phyloP scores from a whole-genome alignment of 2,113 vertebrate genomes.

The Dissostichus mawsoni region DNA sequence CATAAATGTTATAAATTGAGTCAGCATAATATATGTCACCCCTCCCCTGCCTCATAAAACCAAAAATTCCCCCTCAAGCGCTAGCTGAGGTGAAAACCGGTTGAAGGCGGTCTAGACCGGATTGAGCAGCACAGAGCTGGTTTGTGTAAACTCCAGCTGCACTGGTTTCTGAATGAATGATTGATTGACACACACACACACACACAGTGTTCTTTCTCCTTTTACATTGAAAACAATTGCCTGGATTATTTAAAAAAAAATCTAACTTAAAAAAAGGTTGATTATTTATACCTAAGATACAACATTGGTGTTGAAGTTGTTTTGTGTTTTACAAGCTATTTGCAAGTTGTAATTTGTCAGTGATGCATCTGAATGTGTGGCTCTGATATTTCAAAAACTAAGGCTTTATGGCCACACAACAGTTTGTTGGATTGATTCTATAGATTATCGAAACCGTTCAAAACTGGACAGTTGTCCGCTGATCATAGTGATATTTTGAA shows the following conservation, averaged over 20 bases:
- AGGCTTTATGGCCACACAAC: background rate
- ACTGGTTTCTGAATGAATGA: conserved; percentile 66
- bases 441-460: too few relatives aligned
- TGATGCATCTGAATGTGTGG: background rate
- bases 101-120: conserved; percentile 71
- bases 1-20: conserved; percentile 38
- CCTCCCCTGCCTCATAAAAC: conserved; percentile 49
- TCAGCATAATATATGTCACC: conserved; percentile 35
- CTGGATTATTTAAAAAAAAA: conserved; percentile 10
- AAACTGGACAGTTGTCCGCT: too few relatives aligned
- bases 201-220: background rate
- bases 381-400: background rate
- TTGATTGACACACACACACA: background rate
- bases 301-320: background rate
- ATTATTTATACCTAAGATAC: conserved; percentile 10
- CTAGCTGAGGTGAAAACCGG: conserved; percentile 75
- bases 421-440: background rate
- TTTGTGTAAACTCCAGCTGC: conserved; percentile 81
- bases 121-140: conserved; percentile 80
- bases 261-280: background rate
- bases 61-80: conserved; percentile 59
- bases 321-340: background rate
- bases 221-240: background rate
- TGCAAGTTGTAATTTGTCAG: background rate
- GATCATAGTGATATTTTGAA: too few relatives aligned